phyloP scores from a whole-genome alignment of 2,797 vertebrate species.

The Micromesistius poutassou region DNA sequence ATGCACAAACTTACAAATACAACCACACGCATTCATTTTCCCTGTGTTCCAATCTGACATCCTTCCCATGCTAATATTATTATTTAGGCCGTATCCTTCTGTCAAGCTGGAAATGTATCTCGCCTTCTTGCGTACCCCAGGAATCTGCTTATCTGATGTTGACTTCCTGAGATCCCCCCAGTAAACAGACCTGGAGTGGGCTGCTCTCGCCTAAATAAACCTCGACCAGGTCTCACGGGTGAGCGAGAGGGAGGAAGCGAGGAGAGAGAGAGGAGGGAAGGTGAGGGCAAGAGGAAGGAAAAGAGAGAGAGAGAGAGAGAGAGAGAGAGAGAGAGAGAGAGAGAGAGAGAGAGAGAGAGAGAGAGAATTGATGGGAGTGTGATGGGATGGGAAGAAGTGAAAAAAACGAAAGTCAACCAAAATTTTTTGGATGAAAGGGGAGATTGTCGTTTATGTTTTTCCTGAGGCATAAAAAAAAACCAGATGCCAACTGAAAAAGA shows the following conservation, averaged over 20 bases:
- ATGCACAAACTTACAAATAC: slow-evolving; percentile 26
- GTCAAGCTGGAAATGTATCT: slow-evolving; percentile 62
- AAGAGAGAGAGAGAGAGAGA: slow-evolving; percentile 47
- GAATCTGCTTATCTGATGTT: slow-evolving; percentile 70
- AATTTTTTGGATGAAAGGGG: slow-evolving; percentile 24
- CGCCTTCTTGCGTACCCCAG: slow-evolving; percentile 60
- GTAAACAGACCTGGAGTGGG: slow-evolving; percentile 61
- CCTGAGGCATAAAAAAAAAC: neutral
- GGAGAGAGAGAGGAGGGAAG: slow-evolving; percentile 39
- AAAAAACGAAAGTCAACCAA: slow-evolving; percentile 2
- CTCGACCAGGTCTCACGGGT: slow-evolving; percentile 49
- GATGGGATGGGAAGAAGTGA: slow-evolving; percentile 29
- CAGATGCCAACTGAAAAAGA: neutral
- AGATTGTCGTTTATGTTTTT: neutral
- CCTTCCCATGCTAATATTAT: slow-evolving; percentile 53
- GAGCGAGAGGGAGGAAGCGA: slow-evolving; percentile 49
- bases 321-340: slow-evolving; percentile 40
- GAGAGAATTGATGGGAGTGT: slow-evolving; percentile 47
- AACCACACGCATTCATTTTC: slow-evolving; percentile 24
- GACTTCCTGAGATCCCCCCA: slow-evolving; percentile 66
- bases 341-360: slow-evolving; percentile 50
- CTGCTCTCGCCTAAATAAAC: slow-evolving; percentile 33
- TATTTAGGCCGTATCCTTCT: slow-evolving; percentile 35
- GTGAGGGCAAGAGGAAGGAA: slow-evolving; percentile 45
- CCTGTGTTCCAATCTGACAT: slow-evolving; percentile 56